phyloP scores from a whole-genome alignment of 2,797 vertebrate species.

The Acanthornis magna region DNA sequence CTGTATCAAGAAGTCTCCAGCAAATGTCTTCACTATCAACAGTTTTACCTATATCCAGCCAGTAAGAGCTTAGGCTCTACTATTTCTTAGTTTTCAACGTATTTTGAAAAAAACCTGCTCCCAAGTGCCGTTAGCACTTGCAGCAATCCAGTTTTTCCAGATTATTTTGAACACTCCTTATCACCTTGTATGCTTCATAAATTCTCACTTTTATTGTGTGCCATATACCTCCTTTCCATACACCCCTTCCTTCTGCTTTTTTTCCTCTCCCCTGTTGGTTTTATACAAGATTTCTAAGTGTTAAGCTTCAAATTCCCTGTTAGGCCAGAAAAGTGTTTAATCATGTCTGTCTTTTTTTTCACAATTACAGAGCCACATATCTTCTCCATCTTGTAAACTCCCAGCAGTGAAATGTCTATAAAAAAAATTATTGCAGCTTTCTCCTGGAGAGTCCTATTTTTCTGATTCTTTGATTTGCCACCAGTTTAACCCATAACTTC shows the following conservation, averaged over 20 bases:
- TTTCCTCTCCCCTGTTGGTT: fast-evolving
- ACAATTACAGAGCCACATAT: neutral
- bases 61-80: neutral
- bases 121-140: neutral
- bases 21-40: neutral
- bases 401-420: neutral
- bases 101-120: neutral
- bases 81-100: neutral
- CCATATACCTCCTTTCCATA: neutral
- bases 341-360: neutral
- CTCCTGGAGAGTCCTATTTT: neutral
- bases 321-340: neutral
- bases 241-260: neutral
- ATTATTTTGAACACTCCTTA: conserved; percentile 14
- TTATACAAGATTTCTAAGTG: neutral
- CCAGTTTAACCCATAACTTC: neutral
- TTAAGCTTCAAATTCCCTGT: neutral
- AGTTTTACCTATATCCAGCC: neutral
- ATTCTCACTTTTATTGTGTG: conserved; percentile 3
- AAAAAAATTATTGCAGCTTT: neutral
- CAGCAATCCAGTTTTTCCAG: conserved; percentile 27
- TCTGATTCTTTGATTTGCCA: neutral
- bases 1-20: neutral
- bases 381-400: neutral
- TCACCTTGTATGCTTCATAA: conserved; percentile 24